Base-by-base conservation (phyloP, 2,113 vertebrate genomes). In the Nothocercus julius region DNA sequence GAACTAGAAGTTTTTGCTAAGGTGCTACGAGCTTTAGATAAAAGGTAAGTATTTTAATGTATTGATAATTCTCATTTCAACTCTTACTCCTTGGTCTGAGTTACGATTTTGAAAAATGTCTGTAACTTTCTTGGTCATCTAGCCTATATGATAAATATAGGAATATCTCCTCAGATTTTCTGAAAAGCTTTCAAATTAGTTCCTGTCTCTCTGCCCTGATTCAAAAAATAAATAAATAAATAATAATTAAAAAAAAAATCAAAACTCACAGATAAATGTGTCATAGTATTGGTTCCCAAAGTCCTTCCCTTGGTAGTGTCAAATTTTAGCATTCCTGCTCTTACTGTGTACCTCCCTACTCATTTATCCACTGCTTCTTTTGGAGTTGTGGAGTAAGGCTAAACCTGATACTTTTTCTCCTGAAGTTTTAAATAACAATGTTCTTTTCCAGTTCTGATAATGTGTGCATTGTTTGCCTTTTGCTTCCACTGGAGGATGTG, bases 1-100 rank as follows among this genome's bases (percentile, higher is more conserved):
- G 99, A 99, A 97, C 98, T 99, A 97, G 99, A 99, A 98, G 99
- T 99, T 96, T 99, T 99, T 97, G 99, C 99, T 72, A 99, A 99
- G 98, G 99, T 99, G 84, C 98, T 99, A 84, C 98, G 99, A 94
- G 99, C 99, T 93, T 98, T 99, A 97, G 99, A 99, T 97, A 99
- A 99, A 99, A 99, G 99, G 99, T 99, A 97, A 97, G 92, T 82
- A 4, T 45, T 11, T 66, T 22, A 34, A n/a, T 7, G 5, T 9
- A 28, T 16, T 3, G 3, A 1, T 56, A 44, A 61, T 32, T 69
- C 5, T 66, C 5, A 7, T 32, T 85, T 92, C 38, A 42, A 3
- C 19, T 62, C 54, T 54, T 16, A 1, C 2, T 12, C 76, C 40
- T 62, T 44, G 7, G 5, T 45, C 14, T 51, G 10, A 18, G 63